Base-by-base conservation (phyloP, 2,113 vertebrate genomes). In the Vidua chalybeata region DNA sequence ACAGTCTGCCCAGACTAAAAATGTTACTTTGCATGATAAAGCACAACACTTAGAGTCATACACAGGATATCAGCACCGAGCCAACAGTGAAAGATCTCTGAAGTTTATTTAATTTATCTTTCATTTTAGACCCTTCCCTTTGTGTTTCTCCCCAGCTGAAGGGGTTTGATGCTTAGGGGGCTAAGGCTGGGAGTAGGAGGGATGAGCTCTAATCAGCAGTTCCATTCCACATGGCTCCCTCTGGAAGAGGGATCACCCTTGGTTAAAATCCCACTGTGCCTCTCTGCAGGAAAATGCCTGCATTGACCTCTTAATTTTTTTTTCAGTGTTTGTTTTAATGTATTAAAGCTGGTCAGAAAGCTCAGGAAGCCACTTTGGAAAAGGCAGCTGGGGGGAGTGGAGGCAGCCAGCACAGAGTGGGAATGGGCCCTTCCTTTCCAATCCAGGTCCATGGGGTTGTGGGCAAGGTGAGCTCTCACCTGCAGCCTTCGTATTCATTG, bases 281-380 rank as follows among this genome's bases (percentile, higher is more conserved):
- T 22, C 6, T 22, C 31, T 78, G 2, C 4, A 7, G 14, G 6
- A 7, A 4, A 6, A 9, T 12, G 5, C 10, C 11, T 62, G 6
- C 15, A 3, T 2, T 13, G 0, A 4, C 6, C 24, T 13, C 17
- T 9, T 11, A 2, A 5, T 61, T 20, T 31, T 52, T 68, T 49
- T 19, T 5, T 7, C 6, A 26, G 6, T 43, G 1, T 13, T 43
- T 59, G 19, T 33, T 92, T 69, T 28, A 28, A 30, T 14, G 2
- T 22, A 2, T 15, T 48, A 4, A n/a, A 16, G 21, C 48, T 33
- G 22, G 8, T 16, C 9, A 24, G 52, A 39, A 64, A 43, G 12
- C 45, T 43, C 11, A 8, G 49, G 27, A n/a, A 66, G 2, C 2
- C 4, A 0, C 14, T 83, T 67, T 46, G 20, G 15, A 3, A 39